Percentiles rank a stretch among this genome's conserved stretches.
Conservation (phyloP, 2,888 invertebrate genomes). For the Cataglyphis livida region DNA sequence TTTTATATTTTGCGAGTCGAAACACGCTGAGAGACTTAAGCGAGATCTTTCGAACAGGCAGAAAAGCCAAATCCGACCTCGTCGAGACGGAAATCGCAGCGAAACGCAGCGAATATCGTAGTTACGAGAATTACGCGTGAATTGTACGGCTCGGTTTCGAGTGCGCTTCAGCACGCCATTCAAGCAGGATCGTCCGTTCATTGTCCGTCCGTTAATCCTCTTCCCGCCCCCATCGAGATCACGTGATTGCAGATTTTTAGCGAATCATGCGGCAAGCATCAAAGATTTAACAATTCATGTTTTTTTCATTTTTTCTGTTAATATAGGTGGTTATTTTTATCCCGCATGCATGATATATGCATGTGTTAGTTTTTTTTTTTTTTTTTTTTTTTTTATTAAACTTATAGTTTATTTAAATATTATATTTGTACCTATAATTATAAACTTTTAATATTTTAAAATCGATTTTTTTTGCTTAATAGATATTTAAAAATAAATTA, state of each 20-base stretch:
- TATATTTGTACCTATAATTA: not conserved
- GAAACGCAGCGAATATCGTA: conserved; percentile 54
- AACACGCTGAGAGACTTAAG: conserved; percentile 24
- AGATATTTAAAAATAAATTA: not conserved
- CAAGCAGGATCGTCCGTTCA: conserved; percentile 54
- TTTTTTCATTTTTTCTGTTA: not conserved
- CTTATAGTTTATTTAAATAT: conserved; percentile 7
- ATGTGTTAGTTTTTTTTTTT: not conserved
- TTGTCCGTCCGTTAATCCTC: conserved; percentile 53
- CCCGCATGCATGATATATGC: not conserved
- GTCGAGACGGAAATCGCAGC: conserved; percentile 52
- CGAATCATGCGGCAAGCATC: conserved; percentile 46
- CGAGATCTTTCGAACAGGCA: conserved; percentile 38
- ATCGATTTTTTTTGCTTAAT: not conserved
- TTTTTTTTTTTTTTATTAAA: not conserved
- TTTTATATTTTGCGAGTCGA: conserved; percentile 21
- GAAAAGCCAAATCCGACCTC: conserved; percentile 52
- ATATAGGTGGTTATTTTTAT: conserved; percentile 15
- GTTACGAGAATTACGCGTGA: conserved; percentile 56
- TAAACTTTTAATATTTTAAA: conserved; percentile 2
- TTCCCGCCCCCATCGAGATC: conserved; percentile 47
- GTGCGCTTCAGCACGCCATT: conserved; percentile 54
- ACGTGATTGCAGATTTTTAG: conserved; percentile 53
- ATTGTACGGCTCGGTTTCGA: conserved; percentile 55
- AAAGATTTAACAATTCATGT: conserved; percentile 43